Conservation (phyloP, 1,140 invertebrate genomes). For the Aleiodes sp. region DNA sequence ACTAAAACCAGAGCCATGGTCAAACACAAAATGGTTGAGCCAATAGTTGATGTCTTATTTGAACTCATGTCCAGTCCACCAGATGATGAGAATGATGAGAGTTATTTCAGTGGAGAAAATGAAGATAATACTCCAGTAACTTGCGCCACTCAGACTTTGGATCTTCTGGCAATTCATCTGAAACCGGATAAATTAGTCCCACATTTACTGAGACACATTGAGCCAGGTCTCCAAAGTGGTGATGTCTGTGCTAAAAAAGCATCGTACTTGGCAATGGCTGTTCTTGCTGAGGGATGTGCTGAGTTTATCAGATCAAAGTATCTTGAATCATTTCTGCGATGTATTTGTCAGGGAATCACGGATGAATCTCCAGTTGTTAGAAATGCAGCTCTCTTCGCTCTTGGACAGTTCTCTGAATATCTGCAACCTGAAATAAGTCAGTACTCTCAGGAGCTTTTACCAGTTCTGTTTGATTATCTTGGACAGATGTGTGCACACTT, state of each 20-base stretch:
- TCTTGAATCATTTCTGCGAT: slow-evolving; percentile 74
- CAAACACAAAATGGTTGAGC: slow-evolving; percentile 78
- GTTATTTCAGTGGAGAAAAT: slow-evolving; percentile 71
- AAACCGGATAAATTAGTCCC: slow-evolving; percentile 81
- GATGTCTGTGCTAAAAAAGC: slow-evolving; percentile 74
- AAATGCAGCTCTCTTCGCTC: slow-evolving; percentile 81
- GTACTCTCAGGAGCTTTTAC: slow-evolving; percentile 76
- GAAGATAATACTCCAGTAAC: slow-evolving; percentile 71
- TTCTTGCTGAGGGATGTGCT: slow-evolving; percentile 83
- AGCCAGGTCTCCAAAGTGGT: slow-evolving; percentile 70
- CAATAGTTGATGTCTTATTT: slow-evolving; percentile 77
- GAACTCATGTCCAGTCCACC: slow-evolving; percentile 72
- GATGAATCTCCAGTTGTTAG: slow-evolving; percentile 72
- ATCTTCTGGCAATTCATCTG: slow-evolving; percentile 79
- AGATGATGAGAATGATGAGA: slow-evolving; percentile 71
- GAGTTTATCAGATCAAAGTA: slow-evolving; percentile 80
- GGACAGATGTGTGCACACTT: slow-evolving; percentile 69
- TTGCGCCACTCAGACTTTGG: slow-evolving; percentile 78
- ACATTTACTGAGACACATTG: slow-evolving; percentile 71
- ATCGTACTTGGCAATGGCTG: slow-evolving; percentile 77
- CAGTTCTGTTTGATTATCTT: slow-evolving; percentile 78
- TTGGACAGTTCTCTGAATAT: slow-evolving; percentile 85
- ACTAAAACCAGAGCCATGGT: slow-evolving; percentile 79
- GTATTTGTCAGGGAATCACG: slow-evolving; percentile 76
- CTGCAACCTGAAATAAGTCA: slow-evolving; percentile 80